phyloP scores from a whole-genome alignment of 2,888 invertebrate genomes.

The Lasiommata megera region DNA sequence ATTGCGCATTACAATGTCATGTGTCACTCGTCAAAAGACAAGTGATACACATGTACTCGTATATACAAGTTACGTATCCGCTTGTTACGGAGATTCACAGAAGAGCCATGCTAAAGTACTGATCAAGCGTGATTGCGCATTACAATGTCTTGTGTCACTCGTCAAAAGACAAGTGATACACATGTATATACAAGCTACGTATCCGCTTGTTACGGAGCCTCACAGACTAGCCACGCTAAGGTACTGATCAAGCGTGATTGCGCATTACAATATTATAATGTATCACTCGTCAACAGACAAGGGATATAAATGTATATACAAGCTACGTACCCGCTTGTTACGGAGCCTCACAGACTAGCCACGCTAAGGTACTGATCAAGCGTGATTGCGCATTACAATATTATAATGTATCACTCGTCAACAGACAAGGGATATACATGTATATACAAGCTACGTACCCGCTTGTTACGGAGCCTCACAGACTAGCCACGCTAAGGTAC shows the following conservation, averaged over 20 bases:
- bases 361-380: conserved; percentile 45
- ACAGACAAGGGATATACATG: no score
- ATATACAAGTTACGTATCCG: no score
- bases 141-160: conserved; percentile 45
- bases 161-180: no score
- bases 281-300: no score
- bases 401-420: no score
- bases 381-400: conserved; percentile 59
- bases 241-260: conserved; percentile 52
- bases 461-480: conserved; percentile 35
- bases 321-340: conserved; percentile 17
- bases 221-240: conserved; percentile 36
- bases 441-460: no score
- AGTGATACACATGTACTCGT: no score
- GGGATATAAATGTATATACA: no score
- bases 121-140: conserved; percentile 55
- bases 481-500: conserved; percentile 39
- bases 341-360: conserved; percentile 37
- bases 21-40: conserved; percentile 40
- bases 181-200: no score
- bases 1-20: conserved; percentile 61
- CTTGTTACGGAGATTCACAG: conserved; percentile 34
- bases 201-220: conserved; percentile 35
- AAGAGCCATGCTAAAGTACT: conserved; percentile 40
- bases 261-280: conserved; percentile 53